Conservation (phyloP, 2,113 vertebrate species). For the Rhinichthys klamathensis region DNA sequence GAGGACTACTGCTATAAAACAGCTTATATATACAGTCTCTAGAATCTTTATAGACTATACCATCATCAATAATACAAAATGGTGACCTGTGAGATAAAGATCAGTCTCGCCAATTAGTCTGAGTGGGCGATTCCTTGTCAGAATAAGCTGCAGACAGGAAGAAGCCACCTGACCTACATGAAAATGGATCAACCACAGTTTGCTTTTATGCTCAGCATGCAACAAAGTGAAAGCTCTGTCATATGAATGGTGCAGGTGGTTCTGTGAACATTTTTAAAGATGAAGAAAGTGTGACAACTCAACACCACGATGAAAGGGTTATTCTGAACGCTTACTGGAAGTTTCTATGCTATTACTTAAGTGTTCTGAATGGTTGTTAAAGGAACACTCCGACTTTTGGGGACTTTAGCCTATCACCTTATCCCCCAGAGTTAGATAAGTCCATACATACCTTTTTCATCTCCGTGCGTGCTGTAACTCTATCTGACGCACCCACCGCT, state of each 20-base stretch:
- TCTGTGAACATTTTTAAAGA: background rate
- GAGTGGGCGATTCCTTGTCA: no score
- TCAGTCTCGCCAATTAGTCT: background rate
- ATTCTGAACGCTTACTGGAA: background rate
- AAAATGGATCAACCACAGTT: background rate
- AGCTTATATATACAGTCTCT: background rate
- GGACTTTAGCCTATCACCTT: no score
- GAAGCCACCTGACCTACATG: slow-evolving; percentile 4
- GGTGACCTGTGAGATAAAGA: background rate
- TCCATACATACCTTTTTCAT: no score
- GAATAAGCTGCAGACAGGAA: background rate
- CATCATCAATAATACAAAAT: background rate
- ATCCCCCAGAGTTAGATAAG: no score
- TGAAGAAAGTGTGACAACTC: background rate
- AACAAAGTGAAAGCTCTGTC: background rate
- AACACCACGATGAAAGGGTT: background rate
- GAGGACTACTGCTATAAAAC: background rate
- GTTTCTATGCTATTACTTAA: background rate
- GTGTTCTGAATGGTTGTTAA: background rate
- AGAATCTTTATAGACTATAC: background rate
- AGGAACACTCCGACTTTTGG: no score
- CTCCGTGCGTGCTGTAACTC: no score
- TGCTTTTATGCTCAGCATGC: background rate
- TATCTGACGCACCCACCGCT: no score
- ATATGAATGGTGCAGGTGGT: background rate